Evolutionary conservation across 92 coral and sea anemone species (phyloP).

Genomic region (Phenganax subtilis): DNA sequence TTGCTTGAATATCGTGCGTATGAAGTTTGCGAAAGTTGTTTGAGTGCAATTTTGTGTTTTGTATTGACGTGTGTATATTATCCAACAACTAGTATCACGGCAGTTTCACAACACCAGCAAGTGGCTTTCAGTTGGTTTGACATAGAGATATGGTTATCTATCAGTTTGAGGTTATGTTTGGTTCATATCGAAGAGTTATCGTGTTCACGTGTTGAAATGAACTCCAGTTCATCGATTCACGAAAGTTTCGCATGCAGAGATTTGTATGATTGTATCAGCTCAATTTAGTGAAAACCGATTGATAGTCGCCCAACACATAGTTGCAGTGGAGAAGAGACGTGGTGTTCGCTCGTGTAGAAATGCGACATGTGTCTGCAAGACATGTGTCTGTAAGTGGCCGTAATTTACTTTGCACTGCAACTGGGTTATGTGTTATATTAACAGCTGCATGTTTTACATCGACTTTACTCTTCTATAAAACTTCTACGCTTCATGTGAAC

Average conservation of each 20-base stretch:
- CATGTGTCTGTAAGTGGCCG: constrained; percentile 2
- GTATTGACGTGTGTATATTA: background rate
- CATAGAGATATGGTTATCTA: background rate
- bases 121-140: background rate
- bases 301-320: background rate
- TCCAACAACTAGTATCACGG: constrained; percentile 8
- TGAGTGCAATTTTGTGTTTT: background rate
- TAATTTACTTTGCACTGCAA: background rate
- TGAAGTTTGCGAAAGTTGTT: background rate
- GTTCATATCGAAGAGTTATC: background rate
- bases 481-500: background rate
- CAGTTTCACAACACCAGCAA: background rate
- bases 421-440: constrained; percentile 6
- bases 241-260: background rate
- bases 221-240: background rate
- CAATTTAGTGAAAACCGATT: background rate
- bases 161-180: constrained; percentile 5
- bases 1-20: background rate
- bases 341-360: background rate
- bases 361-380: background rate
- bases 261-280: background rate
- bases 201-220: constrained; percentile 9
- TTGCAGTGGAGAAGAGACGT: background rate
- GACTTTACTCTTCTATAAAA: background rate
- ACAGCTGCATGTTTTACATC: constrained; percentile 10